Evolutionary conservation across 2,797 vertebrate genomes (phyloP).

Genomic region (Enteromius treurensis): DNA sequence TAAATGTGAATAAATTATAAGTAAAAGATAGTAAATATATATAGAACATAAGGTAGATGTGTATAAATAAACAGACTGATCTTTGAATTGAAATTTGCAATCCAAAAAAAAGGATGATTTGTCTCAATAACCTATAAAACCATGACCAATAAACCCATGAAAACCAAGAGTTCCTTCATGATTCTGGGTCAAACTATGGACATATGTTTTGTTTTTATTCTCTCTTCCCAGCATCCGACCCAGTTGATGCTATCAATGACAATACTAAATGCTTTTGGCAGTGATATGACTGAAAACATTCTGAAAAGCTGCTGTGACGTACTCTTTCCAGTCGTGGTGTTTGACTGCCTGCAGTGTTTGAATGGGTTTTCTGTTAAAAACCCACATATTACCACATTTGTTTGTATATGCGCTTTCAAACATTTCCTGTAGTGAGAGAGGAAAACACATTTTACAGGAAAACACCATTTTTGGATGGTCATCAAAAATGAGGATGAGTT

Average conservation of each 20-base stretch:
- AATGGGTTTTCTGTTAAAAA: conserved; percentile 30
- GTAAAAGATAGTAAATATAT: background rate
- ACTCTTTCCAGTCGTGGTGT: background rate
- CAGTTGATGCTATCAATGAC: background rate
- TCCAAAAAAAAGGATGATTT: too few species aligned
- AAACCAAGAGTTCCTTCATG: too few species aligned
- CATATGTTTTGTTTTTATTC: background rate
- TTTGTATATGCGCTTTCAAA: background rate
- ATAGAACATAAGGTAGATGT: background rate
- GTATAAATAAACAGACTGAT: too few species aligned
- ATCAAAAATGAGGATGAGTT: conserved; percentile 4
- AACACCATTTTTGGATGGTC: background rate
- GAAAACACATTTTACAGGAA: background rate
- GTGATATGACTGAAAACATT: background rate
- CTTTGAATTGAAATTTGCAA: too few species aligned
- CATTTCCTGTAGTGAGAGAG: background rate
- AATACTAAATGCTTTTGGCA: background rate
- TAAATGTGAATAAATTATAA: background rate
- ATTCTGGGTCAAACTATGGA: background rate
- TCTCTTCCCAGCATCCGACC: background rate
- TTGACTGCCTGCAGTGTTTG: conserved; percentile 37
- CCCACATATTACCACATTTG: background rate
- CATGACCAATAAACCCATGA: too few species aligned
- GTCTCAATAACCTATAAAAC: too few species aligned
- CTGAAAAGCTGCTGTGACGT: conserved; percentile 15